Conservation (phyloP, 2,888 invertebrate genomes). For the Erebia ligea region DNA sequence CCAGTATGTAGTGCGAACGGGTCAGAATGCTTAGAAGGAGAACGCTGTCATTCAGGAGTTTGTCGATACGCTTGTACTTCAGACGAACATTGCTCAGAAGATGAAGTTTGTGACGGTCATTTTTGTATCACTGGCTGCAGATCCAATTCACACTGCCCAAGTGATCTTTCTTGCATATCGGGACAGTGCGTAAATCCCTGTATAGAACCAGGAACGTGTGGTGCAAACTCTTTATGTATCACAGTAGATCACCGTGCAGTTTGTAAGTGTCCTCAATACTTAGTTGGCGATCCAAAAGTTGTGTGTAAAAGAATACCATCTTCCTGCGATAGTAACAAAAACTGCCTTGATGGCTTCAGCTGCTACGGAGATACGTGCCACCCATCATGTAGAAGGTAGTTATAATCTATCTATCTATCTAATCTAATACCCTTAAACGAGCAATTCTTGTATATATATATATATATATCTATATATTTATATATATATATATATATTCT, state of each 20-base stretch:
- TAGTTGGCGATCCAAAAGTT: constrained; percentile 89
- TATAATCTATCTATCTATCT: too few species aligned
- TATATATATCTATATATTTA: too few species aligned
- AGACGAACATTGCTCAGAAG: constrained; percentile 93
- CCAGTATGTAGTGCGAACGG: constrained; percentile 89
- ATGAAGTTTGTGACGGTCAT: constrained; percentile 93
- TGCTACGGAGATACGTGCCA: constrained; percentile 92
- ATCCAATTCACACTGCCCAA: constrained; percentile 89
- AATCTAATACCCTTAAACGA: too few species aligned
- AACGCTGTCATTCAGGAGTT: constrained; percentile 88
- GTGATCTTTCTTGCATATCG: constrained; percentile 87
- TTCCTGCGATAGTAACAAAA: constrained; percentile 85
- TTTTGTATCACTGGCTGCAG: constrained; percentile 92
- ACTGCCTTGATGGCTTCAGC: constrained; percentile 87
- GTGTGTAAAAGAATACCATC: constrained; percentile 88
- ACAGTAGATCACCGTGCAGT: constrained; percentile 88
- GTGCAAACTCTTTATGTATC: constrained; percentile 90
- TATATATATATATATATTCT: too few species aligned
- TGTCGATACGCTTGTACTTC: constrained; percentile 93
- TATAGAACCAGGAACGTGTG: constrained; percentile 89
- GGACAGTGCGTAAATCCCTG: constrained; percentile 93
- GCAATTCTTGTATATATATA: too few species aligned
- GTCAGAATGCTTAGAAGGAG: constrained; percentile 90
- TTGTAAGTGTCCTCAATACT: constrained; percentile 88
- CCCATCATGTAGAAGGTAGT: constrained; percentile 88